Base-by-base conservation (phyloP, 2,888 invertebrate species). In the Philereme vetulata region DNA sequence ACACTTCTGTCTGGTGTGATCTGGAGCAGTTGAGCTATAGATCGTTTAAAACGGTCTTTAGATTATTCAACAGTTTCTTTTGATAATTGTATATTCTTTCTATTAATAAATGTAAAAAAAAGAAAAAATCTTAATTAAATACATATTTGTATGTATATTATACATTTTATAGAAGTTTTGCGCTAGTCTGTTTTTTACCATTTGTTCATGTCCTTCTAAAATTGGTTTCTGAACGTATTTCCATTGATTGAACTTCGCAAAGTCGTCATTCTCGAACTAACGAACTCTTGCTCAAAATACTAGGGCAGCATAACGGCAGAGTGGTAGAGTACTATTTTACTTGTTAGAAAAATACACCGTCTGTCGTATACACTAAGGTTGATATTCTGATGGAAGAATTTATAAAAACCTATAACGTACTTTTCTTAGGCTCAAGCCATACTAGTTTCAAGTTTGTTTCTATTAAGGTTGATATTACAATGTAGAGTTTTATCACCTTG, bases 261-360 rank as follows among this genome's bases (percentile, higher is more conserved):
- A 57, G 65, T 42, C 5, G 58, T 35, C 64, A 44, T 64, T 64
- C 61, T 66, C 63, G 57, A 68, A 63, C 62, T 64, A 60, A 65
- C 68, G 68, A 59, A 68, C 51, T 65, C 56, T 64, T 46, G 56
- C 64, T 57, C 57, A 36, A 56, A 60, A 53, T 67, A 69, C 69
- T 42, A 69, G 62, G 69, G 35, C 49, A 44, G 46, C 65, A 67
- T 64, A 62, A 33, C 42, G 9, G n/a, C 45, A 38, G n/a, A 40
- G 56, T 58, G 57, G 36, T 60, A 4, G 4, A 4, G 7, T 34
- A n/a, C 50, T 38, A 47, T 47, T 50, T 10, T 42, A 4, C 4
- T 11, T 57, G 21, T 47, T 8, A 50, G 38, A 43, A 51, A 43
- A 45, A 49, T 53, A 52, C 21, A 35, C 52, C 54, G 35, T 58